A percentile compares a stretch with the other conserved stretches of the same genome.
Conservation (phyloP, 1,140 invertebrate genomes). For the Thaumatotibia leucotreta region DNA sequence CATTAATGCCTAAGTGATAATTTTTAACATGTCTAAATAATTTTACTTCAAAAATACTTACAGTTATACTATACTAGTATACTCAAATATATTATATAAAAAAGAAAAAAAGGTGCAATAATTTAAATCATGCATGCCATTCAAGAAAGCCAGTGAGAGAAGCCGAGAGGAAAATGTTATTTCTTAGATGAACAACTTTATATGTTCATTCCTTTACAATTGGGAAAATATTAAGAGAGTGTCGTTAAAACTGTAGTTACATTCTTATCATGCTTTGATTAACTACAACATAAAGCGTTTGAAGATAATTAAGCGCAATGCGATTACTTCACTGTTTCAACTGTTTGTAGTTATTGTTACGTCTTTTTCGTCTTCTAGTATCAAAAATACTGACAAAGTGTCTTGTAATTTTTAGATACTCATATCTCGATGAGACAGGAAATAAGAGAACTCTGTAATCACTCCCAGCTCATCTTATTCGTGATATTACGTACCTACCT, state of each 20-base stretch:
- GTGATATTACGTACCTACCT: neutral
- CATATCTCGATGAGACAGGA: neutral
- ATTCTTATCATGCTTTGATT: constrained; percentile 38
- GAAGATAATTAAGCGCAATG: constrained; percentile 31
- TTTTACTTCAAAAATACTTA: neutral
- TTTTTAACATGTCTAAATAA: neutral
- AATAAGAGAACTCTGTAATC: neutral
- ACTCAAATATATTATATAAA: neutral
- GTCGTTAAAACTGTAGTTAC: neutral
- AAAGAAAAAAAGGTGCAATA: constrained; percentile 24
- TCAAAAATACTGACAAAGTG: neutral
- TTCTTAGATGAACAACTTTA: neutral
- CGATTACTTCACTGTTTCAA: constrained; percentile 35
- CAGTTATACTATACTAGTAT: neutral
- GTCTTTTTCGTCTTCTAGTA: too few species aligned
- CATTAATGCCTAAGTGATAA: neutral
- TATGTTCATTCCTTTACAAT: neutral
- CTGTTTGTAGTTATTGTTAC: too few species aligned
- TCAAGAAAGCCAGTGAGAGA: constrained; percentile 30
- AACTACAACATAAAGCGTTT: constrained; percentile 45
- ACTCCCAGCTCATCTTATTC: neutral
- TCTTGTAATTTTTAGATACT: neutral
- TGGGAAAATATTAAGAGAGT: neutral
- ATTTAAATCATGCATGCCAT: constrained; percentile 35
- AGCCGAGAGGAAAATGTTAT: neutral